phyloP scores from a whole-genome alignment of 2,797 vertebrate species.

The Oreonectes daqikongensis region DNA sequence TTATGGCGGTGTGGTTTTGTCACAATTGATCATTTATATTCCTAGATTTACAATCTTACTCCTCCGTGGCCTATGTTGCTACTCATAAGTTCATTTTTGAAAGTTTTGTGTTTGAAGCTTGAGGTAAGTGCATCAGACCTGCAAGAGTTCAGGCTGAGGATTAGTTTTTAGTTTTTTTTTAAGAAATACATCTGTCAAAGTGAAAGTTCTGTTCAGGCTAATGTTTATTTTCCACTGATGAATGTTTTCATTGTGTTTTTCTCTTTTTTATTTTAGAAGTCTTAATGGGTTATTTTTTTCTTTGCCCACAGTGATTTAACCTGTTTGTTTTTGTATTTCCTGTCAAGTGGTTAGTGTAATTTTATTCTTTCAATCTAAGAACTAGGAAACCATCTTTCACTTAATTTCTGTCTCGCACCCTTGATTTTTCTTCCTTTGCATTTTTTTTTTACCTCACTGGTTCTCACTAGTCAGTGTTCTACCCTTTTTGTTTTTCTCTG shows the following conservation, averaged over 20 bases:
- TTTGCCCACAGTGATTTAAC: neutral
- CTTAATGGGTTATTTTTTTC: neutral
- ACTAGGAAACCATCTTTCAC: neutral
- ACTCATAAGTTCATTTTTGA: conserved; percentile 9
- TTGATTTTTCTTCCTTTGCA: neutral
- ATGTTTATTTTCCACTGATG: neutral
- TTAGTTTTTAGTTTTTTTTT: too few relatives aligned
- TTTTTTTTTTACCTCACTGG: conserved; percentile 36
- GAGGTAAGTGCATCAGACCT: conserved; percentile 41
- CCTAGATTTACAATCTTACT: neutral
- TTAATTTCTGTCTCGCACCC: conserved; percentile 8
- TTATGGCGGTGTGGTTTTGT: neutral
- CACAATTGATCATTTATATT: neutral
- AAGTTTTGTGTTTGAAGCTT: conserved; percentile 11
- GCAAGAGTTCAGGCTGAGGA: neutral
- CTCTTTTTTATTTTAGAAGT: neutral
- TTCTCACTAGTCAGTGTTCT: conserved; percentile 30
- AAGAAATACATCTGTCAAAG: neutral
- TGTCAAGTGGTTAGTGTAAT: neutral
- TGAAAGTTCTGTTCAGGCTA: neutral
- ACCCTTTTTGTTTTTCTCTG: conserved; percentile 19
- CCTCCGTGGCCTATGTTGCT: neutral
- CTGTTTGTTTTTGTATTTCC: conserved; percentile 1
- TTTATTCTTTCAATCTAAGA: neutral
- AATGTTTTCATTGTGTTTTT: neutral